phyloP scores from a whole-genome alignment of 1,140 invertebrate genomes.

The Acromyrmex charruanus region DNA sequence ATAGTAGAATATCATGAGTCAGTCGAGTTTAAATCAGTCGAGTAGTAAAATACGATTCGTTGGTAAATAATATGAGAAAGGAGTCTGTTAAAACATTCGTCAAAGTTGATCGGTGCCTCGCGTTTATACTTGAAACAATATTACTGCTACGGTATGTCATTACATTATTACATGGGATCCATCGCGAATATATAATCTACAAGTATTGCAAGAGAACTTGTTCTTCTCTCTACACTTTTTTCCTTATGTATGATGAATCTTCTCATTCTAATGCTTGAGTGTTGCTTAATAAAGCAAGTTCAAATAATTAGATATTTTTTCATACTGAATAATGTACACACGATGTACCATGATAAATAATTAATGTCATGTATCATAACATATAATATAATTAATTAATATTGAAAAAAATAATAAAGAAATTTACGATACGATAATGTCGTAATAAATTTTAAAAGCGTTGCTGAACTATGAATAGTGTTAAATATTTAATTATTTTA shows the following conservation, averaged over 20 bases:
- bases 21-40: neutral
- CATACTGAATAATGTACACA: neutral
- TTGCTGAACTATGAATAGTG: neutral
- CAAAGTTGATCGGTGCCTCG: constrained; percentile 38
- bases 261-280: neutral
- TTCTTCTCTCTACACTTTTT: neutral
- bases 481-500: constrained; percentile 13
- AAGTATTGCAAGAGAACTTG: constrained; percentile 65
- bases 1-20: constrained; percentile 41
- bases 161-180: constrained; percentile 76
- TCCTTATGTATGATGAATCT: neutral
- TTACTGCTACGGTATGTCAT: constrained; percentile 79
- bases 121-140: constrained; percentile 67
- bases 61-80: constrained; percentile 27
- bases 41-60: constrained; percentile 65
- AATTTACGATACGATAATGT: neutral
- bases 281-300: neutral
- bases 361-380: too few species aligned
- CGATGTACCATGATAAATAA: too few species aligned
- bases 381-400: neutral
- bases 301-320: neutral
- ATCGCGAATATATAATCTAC: constrained; percentile 59
- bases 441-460: neutral
- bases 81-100: constrained; percentile 74
- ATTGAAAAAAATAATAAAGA: neutral